phyloP scores from a whole-genome alignment of 2,113 vertebrate genomes.

The Argyrosomus japonicus region DNA sequence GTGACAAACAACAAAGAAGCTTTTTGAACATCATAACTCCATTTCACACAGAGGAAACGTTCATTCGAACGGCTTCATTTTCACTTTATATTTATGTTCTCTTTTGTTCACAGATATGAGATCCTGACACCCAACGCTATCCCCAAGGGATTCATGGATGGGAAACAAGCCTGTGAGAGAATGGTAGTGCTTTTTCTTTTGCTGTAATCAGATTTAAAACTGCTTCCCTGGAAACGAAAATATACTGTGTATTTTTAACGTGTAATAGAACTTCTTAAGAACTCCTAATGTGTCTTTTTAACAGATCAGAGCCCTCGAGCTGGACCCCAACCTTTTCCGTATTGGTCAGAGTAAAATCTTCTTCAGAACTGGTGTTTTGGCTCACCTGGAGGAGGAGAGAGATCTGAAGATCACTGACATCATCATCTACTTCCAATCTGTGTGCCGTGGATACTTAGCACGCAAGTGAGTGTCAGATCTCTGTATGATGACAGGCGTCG shows the following conservation, averaged over 20 bases:
- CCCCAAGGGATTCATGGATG: constrained; percentile 99
- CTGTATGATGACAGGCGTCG: too few relatives aligned
- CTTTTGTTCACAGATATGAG: constrained; percentile 88
- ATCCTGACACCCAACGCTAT: constrained; percentile 98
- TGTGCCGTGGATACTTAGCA: constrained; percentile 95
- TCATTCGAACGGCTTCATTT: not conserved
- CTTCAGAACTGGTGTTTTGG: constrained; percentile 96
- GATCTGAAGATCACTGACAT: constrained; percentile 99
- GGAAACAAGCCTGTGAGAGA: constrained; percentile 97
- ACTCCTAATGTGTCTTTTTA: not conserved
- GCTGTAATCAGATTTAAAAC: not conserved
- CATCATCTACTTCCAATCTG: constrained; percentile 98
- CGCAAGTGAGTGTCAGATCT: constrained; percentile 89
- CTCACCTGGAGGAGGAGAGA: constrained; percentile 96
- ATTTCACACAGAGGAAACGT: not conserved
- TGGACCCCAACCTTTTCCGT: constrained; percentile 96
- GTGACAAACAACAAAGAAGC: constrained; percentile 73
- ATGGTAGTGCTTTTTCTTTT: constrained; percentile 86
- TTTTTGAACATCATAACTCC: not conserved
- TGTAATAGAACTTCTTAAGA: not conserved
- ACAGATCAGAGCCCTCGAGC: constrained; percentile 94
- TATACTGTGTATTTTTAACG: not conserved
- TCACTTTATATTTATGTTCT: constrained; percentile 8
- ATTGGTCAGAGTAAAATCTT: constrained; percentile 99
- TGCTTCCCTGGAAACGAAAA: not conserved